A percentile compares a stretch with the other conserved stretches of the same genome.
These are phyloP conservation scores for Steinernema scapterisci DNA, from an alignment of 2,888 invertebrate species.

Conservation along the genomic window DNA sequence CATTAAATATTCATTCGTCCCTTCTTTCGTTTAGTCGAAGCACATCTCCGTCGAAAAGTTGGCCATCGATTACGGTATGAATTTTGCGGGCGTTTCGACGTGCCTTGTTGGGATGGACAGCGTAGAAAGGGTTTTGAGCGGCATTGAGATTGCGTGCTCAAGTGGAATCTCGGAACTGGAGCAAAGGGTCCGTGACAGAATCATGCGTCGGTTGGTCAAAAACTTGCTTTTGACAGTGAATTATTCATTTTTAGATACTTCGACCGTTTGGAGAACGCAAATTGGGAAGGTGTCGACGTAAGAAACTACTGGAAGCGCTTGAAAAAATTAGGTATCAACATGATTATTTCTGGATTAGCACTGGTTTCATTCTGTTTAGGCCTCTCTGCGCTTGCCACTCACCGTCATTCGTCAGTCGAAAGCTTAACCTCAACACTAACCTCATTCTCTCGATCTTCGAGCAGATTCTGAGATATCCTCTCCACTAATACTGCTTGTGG, in stretches of 20 bases:
- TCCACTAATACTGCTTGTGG: conserved; percentile 19
- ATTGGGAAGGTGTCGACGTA: conserved; percentile 78
- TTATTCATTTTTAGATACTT: conserved; percentile 56
- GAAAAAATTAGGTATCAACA: conserved; percentile 50
- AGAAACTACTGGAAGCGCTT: conserved; percentile 69
- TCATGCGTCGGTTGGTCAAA: conserved; percentile 54
- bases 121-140: conserved; percentile 35
- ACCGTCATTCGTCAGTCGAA: conserved; percentile 54
- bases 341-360: not conserved
- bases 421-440: conserved; percentile 58
- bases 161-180: conserved; percentile 48
- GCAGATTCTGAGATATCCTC: conserved; percentile 24
- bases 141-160: conserved; percentile 32
- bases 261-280: conserved; percentile 72
- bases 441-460: conserved; percentile 52
- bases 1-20: not conserved
- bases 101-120: conserved; percentile 56
- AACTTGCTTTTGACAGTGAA: no score
- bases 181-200: conserved; percentile 55
- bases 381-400: conserved; percentile 38
- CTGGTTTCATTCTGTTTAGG: not conserved
- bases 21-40: conserved; percentile 49
- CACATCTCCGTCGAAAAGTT: conserved; percentile 54
- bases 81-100: conserved; percentile 51
- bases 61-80: conserved; percentile 56